phyloP scores from a whole-genome alignment of 2,797 vertebrate genomes.

The Podarcis lilfordi region DNA sequence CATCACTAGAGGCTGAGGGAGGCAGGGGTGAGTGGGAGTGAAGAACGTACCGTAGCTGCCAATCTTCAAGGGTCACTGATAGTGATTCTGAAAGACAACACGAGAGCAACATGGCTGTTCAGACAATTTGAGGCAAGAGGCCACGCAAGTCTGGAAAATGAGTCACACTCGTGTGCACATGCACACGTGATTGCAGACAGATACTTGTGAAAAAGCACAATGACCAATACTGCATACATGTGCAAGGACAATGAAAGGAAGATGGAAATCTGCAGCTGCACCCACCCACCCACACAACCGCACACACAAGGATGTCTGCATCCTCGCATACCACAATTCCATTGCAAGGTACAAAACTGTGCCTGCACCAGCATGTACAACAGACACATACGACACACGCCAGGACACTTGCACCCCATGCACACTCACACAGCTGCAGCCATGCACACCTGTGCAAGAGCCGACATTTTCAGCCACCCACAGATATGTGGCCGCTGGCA shows the following conservation, averaged over 20 bases:
- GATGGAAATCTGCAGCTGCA: neutral
- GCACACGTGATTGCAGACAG: constrained; percentile 13
- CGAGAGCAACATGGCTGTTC: constrained; percentile 87
- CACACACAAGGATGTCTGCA: neutral
- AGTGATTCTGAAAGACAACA: constrained; percentile 98
- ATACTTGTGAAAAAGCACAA: neutral
- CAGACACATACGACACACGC: neutral
- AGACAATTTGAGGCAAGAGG: constrained; percentile 74
- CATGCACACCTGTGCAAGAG: neutral
- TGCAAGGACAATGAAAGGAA: neutral
- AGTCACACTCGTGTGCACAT: constrained; percentile 49
- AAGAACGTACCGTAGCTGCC: constrained; percentile 90
- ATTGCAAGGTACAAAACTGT: neutral
- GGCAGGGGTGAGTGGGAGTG: constrained; percentile 69
- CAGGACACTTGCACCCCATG: neutral
- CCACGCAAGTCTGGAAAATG: constrained; percentile 60
- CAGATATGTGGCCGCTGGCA: neutral
- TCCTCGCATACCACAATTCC: accelerated
- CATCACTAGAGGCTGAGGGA: constrained; percentile 53
- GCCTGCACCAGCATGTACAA: neutral
- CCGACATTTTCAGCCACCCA: neutral
- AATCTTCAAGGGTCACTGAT: constrained; percentile 98
- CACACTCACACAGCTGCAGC: neutral
- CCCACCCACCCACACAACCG: constrained; percentile 29
- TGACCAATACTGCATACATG: neutral